phyloP scores from a whole-genome alignment of 1,140 invertebrate species.

The Anoplolepis gracilipes region DNA sequence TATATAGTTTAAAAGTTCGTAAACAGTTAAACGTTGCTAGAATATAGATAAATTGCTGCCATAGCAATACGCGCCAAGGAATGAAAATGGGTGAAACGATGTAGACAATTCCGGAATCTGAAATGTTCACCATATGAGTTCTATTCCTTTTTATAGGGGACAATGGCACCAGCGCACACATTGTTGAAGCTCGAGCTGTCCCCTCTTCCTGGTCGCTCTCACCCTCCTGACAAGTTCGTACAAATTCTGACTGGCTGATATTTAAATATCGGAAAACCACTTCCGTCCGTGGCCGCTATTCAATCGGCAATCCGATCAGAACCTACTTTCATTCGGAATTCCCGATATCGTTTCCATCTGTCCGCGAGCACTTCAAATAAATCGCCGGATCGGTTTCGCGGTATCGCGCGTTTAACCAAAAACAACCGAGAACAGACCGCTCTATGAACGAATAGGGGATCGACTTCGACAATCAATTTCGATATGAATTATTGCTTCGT shows the following conservation, averaged over 20 bases:
- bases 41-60: background rate
- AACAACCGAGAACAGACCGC: conserved; percentile 38
- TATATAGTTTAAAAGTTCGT: background rate
- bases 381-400: conserved; percentile 62
- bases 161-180: conserved; percentile 27
- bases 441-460: conserved; percentile 10
- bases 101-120: background rate
- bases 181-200: background rate
- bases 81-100: background rate
- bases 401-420: conserved; percentile 52
- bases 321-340: conserved; percentile 72
- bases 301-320: conserved; percentile 68
- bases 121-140: background rate
- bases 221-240: conserved; percentile 6
- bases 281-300: conserved; percentile 62
- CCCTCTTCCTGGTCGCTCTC: background rate
- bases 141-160: background rate
- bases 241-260: conserved; percentile 45
- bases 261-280: conserved; percentile 76
- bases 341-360: conserved; percentile 71
- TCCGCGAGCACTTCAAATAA: conserved; percentile 65
- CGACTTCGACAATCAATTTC: conserved; percentile 47
- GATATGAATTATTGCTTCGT: conserved; percentile 61
- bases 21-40: background rate
- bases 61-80: background rate